Conservation (phyloP, 2,113 vertebrate species). For the Sardina pilchardus region DNA sequence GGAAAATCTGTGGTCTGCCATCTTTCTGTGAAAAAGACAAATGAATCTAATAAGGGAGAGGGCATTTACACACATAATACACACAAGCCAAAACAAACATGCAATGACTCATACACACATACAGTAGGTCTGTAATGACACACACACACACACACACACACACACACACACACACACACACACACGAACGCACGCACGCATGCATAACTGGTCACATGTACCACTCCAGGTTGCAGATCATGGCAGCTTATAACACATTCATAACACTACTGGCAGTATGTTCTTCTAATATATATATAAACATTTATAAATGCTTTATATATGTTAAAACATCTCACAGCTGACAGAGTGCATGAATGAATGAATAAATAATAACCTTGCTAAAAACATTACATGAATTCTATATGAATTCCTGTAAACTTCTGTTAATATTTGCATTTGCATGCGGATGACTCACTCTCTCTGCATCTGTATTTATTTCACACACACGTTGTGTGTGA, state of each 20-base stretch:
- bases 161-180: not conserved
- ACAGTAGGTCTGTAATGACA: not conserved
- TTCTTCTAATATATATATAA: not conserved
- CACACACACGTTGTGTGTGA: too few relatives aligned
- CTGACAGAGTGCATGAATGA: not conserved
- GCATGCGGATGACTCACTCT: too few relatives aligned
- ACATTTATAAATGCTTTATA: constrained; percentile 4
- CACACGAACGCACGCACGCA: too few relatives aligned
- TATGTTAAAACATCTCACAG: not conserved
- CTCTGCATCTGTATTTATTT: not conserved
- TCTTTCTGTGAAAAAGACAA: not conserved
- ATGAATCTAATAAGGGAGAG: not conserved
- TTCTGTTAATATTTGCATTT: not conserved
- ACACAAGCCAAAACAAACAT: not conserved
- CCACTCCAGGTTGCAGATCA: not conserved
- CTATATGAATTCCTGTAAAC: not conserved
- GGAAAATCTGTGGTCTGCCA: not conserved
- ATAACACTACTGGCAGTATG: not conserved
- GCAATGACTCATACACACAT: not conserved
- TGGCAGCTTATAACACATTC: constrained; percentile 5
- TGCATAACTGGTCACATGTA: not conserved
- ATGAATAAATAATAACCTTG: too few relatives aligned
- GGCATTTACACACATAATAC: not conserved
- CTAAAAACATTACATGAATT: too few relatives aligned
- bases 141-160: not conserved